Base-by-base conservation (phyloP, 2,113 vertebrate genomes). In the Stictonetta naevosa region DNA sequence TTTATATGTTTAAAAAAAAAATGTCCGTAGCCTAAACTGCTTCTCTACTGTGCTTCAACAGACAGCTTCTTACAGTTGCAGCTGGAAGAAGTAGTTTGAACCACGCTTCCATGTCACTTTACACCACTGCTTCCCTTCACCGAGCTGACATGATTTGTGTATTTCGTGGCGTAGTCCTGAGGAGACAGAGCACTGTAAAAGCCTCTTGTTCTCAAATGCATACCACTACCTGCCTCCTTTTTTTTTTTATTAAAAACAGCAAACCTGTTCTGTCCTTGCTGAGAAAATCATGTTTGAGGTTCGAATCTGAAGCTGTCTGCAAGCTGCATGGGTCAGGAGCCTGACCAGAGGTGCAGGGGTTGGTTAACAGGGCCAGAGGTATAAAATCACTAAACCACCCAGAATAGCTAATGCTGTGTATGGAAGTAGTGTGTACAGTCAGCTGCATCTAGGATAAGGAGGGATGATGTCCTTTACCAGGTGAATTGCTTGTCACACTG, bases 401-500 rank as follows among this genome's bases (percentile, higher is more conserved):
- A 0, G 50, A 72, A 53, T 55, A 1, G 52, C 58, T 56, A 1
- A 6, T 36, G 73, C 83, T 60, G 74, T 58, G 6, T 44, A 6
- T 46, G 69, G 90, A 29, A 79, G 73, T 33, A 42, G 33, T 4
- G 34, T 64, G 92, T 59, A 16, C 0, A 6, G 38, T 28, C 90
- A 73, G 16, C 22, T 44, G 58, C 38, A 79, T 56, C 82, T 94
- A 77, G 60, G 50, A 28, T 18, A 77, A 77, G 84, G 55, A 93
- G 58, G 50, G 69, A 40, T 79, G 88, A 62, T 68, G 63, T 87
- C 93, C 87, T 93, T 94, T 94, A 55, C 76, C 84, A 88, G 67
- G 60, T 91, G 93, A 92, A 42, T 77, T 95, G 94, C 81, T 86
- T 96, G 94, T 95, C 93, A 82, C 63, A 19, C 56, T 55, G 88